Base-by-base conservation (phyloP, 2,113 vertebrate genomes). In the Tenebrosternarchus preto region DNA sequence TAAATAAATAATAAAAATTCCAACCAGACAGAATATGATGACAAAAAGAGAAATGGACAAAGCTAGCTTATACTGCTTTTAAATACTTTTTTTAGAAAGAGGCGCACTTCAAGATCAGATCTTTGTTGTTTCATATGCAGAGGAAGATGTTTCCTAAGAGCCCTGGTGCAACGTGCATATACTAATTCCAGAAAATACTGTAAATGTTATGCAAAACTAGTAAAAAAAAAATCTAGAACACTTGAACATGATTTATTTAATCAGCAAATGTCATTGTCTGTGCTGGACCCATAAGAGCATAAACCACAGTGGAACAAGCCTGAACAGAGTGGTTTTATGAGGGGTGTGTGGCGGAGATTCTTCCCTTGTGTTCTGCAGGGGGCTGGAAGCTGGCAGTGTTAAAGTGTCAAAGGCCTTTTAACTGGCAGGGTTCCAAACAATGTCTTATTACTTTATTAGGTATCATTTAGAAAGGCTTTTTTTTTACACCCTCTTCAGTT, bases 281-380 rank as follows among this genome's bases (percentile, higher is more conserved):
- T 80, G 82, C 87, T 87, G 82, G 84, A 81, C 89, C 91, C 83
- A 84, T 67, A 86, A 69, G 24, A 86, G 87, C 87, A 87, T 94
- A 93, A 92, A 92, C 92, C 89, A 84, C 85, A 81, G 80, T 83
- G 85, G 87, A 89, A 91, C 89, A 89, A 90, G 86, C 85, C 87
- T 86, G 88, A 81, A 90, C 86, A 82, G 87, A 86, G 83, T 88
- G 50, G 76, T 91, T 94, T 93, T 94, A 93, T 88, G 89, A 89
- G 86, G 79, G 83, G 86, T 82, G 88, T 87, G 88, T 86, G 80
- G 83, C 55, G 87, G 82, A 88, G 82, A 93, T 9, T 50, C 91
- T 92, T 93, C 92, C 93, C 90, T 88, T 92, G 88, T 83, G 84
- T 93, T 87, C 92, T 92, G 91, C 86, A 86, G 92, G 90, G 91